Conservation (phyloP, 1,140 invertebrate species). For the Drosophila rufa region DNA sequence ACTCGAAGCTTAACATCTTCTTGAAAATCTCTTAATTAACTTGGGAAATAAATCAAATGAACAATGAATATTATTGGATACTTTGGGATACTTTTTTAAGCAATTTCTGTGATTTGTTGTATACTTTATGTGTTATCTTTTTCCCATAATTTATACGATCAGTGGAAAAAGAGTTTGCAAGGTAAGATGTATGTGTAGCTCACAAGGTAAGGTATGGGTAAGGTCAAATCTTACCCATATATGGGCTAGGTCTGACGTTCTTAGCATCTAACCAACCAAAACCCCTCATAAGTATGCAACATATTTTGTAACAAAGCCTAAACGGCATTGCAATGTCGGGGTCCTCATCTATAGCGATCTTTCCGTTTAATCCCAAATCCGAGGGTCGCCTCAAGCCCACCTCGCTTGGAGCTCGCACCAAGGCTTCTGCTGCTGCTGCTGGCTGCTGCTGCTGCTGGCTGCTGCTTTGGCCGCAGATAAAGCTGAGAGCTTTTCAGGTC, state of each 20-base stretch:
- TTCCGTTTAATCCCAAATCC: background rate
- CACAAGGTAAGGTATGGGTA: no score
- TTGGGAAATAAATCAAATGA: background rate
- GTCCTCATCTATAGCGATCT: background rate
- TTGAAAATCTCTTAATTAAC: background rate
- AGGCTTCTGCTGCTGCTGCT: conserved; percentile 20
- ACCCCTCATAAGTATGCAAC: background rate
- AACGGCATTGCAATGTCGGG: background rate
- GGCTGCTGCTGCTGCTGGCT: background rate
- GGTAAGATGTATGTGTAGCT: no score
- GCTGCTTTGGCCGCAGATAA: conserved; percentile 31
- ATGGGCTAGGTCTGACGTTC: no score
- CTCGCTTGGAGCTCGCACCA: conserved; percentile 23
- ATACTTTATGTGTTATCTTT: no score
- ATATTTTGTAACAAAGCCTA: background rate
- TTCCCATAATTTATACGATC: no score
- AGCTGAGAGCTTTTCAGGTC: conserved; percentile 58
- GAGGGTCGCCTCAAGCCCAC: conserved; percentile 2
- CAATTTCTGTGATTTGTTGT: no score
- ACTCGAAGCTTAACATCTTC: background rate
- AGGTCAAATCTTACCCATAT: no score
- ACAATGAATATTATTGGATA: no score
- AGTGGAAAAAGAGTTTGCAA: no score
- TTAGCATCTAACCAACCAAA: no score
- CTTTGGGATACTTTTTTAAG: no score